A percentile compares a stretch with the other conserved stretches of the same genome.
Conservation (phyloP, 2,888 invertebrate genomes). For the Eugnorisma glareosa region DNA sequence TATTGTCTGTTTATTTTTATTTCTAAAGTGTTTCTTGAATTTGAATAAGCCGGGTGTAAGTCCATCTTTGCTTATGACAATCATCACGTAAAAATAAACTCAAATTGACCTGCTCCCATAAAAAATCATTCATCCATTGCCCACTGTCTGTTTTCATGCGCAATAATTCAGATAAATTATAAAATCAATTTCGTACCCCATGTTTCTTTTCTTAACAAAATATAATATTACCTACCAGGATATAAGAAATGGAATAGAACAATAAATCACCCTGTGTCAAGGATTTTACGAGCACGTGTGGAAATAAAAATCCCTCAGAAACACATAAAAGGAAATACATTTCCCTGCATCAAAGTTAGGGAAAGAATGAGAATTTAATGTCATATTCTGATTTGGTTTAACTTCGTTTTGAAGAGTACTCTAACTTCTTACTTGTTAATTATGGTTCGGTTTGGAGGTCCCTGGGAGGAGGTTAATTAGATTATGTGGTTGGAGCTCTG, state of each 20-base stretch:
- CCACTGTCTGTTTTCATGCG: neutral
- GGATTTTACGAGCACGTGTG: constrained; percentile 53
- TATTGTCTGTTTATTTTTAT: no score
- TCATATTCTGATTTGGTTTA: constrained; percentile 19
- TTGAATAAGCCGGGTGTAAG: no score
- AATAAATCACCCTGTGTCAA: constrained; percentile 53
- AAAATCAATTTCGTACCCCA: neutral
- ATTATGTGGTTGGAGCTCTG: neutral
- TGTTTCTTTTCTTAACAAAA: constrained; percentile 6
- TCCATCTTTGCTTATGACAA: neutral
- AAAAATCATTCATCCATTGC: neutral
- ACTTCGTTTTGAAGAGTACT: constrained; percentile 3
- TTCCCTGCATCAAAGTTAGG: constrained; percentile 28
- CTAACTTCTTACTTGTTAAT: constrained; percentile 1
- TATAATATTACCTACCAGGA: constrained; percentile 17
- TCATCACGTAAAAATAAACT: neutral
- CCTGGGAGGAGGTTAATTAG: neutral
- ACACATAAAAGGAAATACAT: constrained; percentile 42
- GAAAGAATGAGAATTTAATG: constrained; percentile 23
- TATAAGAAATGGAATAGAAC: constrained; percentile 23
- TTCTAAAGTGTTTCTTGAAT: no score
- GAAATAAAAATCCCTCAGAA: constrained; percentile 36
- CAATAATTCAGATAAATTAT: neutral
- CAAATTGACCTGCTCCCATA: neutral
- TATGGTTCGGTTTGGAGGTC: constrained; percentile 1